Conservation (phyloP, 2,888 invertebrate species). For the Trichacis sp. region DNA sequence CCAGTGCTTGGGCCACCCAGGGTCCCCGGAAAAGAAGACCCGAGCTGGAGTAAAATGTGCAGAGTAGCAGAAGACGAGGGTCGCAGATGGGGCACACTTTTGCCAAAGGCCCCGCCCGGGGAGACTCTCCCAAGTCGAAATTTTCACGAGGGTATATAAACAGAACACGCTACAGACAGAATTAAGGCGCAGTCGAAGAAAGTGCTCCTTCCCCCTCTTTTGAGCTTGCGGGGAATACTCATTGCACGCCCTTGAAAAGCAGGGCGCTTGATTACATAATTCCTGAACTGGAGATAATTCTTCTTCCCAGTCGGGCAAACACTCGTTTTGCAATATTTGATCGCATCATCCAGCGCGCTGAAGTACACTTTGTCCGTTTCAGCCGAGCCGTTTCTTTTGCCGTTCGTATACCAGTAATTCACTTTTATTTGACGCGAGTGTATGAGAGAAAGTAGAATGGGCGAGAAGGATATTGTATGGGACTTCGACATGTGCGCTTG, state of each 20-base stretch:
- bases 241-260: too few species aligned
- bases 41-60: not conserved
- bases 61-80: not conserved
- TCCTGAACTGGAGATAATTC: conserved; percentile 26
- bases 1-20: too few species aligned
- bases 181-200: too few species aligned
- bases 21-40: not conserved
- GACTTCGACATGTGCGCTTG: not conserved
- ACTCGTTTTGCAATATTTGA: conserved; percentile 42
- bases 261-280: conserved; percentile 8
- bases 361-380: conserved; percentile 16
- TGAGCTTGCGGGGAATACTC: too few species aligned
- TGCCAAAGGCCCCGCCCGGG: too few species aligned
- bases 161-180: too few species aligned
- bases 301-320: conserved; percentile 42
- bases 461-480: not conserved
- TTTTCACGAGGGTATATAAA: too few species aligned
- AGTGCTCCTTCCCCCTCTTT: too few species aligned
- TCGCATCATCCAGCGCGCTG: conserved; percentile 29
- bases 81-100: too few species aligned
- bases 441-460: not conserved
- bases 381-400: too few species aligned
- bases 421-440: conserved; percentile 21
- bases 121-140: too few species aligned
- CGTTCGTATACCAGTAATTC: conserved; percentile 16